Evolutionary conservation across 2,888 invertebrate genomes (phyloP).

Genomic region (Scelioninae gen. 1): DNA sequence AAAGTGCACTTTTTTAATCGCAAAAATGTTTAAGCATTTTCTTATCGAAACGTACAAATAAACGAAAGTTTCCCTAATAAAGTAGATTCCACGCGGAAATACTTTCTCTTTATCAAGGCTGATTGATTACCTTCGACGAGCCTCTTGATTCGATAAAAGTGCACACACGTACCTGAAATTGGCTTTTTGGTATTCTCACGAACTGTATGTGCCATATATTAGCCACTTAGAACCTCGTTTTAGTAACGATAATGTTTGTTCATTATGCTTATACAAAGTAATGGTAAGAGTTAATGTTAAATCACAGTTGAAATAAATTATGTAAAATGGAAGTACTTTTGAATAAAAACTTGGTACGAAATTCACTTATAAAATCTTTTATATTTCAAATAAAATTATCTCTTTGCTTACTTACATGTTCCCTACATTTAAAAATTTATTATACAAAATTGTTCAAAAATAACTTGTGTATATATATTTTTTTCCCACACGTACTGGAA

Average conservation of each 20-base stretch:
- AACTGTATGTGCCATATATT: background rate
- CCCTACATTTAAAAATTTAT: too few relatives aligned
- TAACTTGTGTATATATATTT: too few relatives aligned
- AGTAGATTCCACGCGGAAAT: conserved; percentile 37
- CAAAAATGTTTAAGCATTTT: conserved; percentile 31
- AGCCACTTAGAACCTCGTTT: background rate
- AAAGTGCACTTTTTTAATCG: conserved; percentile 32
- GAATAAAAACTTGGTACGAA: too few relatives aligned
- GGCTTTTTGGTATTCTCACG: conserved; percentile 2
- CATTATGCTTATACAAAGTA: background rate
- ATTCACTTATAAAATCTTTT: too few relatives aligned
- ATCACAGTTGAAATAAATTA: too few relatives aligned
- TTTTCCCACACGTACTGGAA: too few relatives aligned
- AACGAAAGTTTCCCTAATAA: conserved; percentile 43
- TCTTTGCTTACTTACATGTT: too few relatives aligned
- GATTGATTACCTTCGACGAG: conserved; percentile 37
- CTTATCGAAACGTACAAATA: conserved; percentile 33
- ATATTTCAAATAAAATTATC: too few relatives aligned
- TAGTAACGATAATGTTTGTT: conserved; percentile 4
- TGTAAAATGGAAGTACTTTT: too few relatives aligned
- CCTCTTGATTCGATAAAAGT: conserved; percentile 22
- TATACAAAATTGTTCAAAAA: too few relatives aligned
- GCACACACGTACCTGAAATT: conserved; percentile 14
- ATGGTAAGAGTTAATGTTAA: background rate
- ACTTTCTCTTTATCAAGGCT: conserved; percentile 54